Evolutionary conservation across 2,888 invertebrate species (phyloP).

Genomic region (Arctia plantaginis): DNA sequence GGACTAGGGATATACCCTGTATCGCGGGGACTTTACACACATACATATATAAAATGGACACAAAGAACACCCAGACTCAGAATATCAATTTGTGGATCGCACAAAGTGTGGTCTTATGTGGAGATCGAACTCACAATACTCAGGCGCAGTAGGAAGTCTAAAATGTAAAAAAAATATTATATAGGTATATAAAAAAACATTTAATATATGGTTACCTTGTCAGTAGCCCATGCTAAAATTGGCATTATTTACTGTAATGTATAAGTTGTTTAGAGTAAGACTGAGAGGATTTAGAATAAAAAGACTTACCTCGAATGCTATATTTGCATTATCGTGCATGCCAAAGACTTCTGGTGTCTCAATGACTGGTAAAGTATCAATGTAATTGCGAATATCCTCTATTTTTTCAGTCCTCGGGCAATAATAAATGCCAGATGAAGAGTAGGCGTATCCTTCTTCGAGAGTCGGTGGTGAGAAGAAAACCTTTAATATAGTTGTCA

Average conservation of each 20-base stretch:
- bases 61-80: no score
- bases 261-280: not conserved
- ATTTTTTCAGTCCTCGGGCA: slow-evolving; percentile 90
- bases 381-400: slow-evolving; percentile 89
- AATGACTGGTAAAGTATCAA: slow-evolving; percentile 91
- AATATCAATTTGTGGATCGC: no score
- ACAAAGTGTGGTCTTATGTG: no score
- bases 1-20: no score
- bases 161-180: no score
- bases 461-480: slow-evolving; percentile 92
- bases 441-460: slow-evolving; percentile 88
- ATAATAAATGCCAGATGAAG: slow-evolving; percentile 91
- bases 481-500: slow-evolving; percentile 92
- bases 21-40: no score
- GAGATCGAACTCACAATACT: no score
- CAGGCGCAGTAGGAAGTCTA: no score
- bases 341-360: slow-evolving; percentile 97
- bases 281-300: not conserved
- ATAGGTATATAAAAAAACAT: no score
- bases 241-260: not conserved
- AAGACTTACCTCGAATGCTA: slow-evolving; percentile 91
- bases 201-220: no score
- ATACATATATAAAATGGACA: no score
- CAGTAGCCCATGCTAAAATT: not conserved
- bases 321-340: slow-evolving; percentile 97